Conservation (phyloP, 1,140 invertebrate species). For the Eriosoma lanigerum region DNA sequence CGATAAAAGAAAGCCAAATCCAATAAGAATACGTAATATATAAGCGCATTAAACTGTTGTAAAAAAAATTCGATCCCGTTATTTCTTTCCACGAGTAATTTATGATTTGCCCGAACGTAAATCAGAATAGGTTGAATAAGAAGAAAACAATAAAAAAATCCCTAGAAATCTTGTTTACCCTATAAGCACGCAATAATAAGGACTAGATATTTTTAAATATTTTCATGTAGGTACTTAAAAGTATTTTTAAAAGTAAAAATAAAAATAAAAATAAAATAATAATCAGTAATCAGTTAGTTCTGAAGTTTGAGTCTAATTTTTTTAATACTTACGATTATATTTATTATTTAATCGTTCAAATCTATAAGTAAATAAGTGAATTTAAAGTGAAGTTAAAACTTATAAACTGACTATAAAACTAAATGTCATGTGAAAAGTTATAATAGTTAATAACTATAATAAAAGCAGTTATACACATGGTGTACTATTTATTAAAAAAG, state of each 20-base stretch:
- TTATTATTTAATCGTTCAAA: too few relatives aligned
- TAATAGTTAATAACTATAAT: too few relatives aligned
- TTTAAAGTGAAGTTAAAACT: too few relatives aligned
- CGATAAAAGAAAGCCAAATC: constrained; percentile 51
- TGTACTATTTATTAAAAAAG: too few relatives aligned
- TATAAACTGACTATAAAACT: too few relatives aligned
- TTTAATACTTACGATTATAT: too few relatives aligned
- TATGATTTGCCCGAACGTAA: constrained; percentile 45
- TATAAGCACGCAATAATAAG: not conserved
- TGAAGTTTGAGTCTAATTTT: too few relatives aligned
- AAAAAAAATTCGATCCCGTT: constrained; percentile 36
- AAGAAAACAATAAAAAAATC: constrained; percentile 11
- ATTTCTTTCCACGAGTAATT: constrained; percentile 33
- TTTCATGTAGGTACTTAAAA: not conserved
- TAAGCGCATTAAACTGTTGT: constrained; percentile 41
- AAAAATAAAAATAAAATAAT: not conserved
- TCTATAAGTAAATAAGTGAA: too few relatives aligned
- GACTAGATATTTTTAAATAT: not conserved
- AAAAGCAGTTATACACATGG: too few relatives aligned
- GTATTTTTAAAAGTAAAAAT: too few relatives aligned
- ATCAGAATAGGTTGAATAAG: constrained; percentile 26
- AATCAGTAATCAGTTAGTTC: not conserved
- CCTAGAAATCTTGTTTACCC: constrained; percentile 9
- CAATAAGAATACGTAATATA: constrained; percentile 47
- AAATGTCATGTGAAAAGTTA: too few relatives aligned